Base-by-base conservation (phyloP, 1,140 invertebrate species). In the Macrostomum lignano region DNA sequence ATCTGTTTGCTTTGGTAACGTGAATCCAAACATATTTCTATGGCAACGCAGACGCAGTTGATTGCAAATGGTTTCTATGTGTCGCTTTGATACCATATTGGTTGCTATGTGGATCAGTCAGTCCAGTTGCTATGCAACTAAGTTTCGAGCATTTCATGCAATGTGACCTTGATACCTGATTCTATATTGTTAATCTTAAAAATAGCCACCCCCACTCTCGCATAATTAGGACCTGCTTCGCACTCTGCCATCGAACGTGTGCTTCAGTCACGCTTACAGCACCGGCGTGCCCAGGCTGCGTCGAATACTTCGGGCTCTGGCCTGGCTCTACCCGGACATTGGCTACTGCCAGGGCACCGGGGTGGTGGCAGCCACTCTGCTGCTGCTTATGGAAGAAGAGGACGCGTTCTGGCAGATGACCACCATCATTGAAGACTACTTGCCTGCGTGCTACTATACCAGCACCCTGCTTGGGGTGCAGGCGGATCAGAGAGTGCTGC, bases 241-340 rank as follows among this genome's bases (percentile, higher is more conserved):
- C 42, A 93, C 82, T 36, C 69, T 96, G 65, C 91, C 91, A 6
- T 78, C 72, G 39, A 93, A 96, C 66, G 76, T 72, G n/a, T 96
- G 86, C 59, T 98, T 93, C 52, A 77, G 72, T 47, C 69, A 75
- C 53, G 67, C 73, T 17, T 73, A 72, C 42, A 78, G 78, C 38
- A 86, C 78, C 26, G 86, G 61, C 10, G 55, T 65, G 33, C 76
- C 81, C 10, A 60, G 86, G 30, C 64, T 98, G 41, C 58, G 88
- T 24, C 57, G 86, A 44, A 73, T 98, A 35, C 64, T 98, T 30
- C 63, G 84, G 41, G 74, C 75, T 7, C 60, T 96, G 24, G 84
- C 84, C 6, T 98, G 84, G 81, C 62, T 96, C 0, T 98, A 86
- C 62, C 86, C 86, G 19, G 84, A 94, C 48, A 84, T 96, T 46